Conservation (phyloP, 2,113 vertebrate species). For the Cryptomyrus ogoouensis region DNA sequence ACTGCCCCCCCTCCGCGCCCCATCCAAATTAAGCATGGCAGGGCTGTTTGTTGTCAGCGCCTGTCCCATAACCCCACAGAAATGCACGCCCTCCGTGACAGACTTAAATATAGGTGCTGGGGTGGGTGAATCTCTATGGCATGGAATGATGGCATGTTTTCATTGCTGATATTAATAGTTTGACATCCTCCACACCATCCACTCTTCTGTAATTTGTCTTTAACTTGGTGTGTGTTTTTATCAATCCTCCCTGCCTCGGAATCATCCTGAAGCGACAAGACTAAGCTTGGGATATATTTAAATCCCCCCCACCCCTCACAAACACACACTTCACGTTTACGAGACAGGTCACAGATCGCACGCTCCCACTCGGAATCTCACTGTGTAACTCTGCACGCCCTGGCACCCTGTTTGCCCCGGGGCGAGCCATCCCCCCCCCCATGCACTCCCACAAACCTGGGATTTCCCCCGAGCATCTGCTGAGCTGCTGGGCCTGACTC, state of each 20-base stretch:
- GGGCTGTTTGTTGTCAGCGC: conserved; percentile 32
- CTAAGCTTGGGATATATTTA: not conserved
- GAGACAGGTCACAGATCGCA: not conserved
- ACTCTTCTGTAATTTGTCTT: not conserved
- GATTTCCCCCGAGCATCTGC: not conserved
- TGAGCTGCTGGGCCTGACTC: not conserved
- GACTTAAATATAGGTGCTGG: conserved; percentile 39
- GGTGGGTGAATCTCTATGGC: conserved; percentile 16
- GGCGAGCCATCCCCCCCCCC: not conserved
- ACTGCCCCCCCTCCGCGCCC: conserved; percentile 21
- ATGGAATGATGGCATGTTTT: conserved; percentile 30
- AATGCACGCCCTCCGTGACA: conserved; percentile 31
- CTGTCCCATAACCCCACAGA: conserved; percentile 36
- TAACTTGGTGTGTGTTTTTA: not conserved
- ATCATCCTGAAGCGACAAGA: not conserved
- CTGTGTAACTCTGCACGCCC: not conserved
- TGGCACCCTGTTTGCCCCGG: not conserved
- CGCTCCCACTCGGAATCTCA: not conserved
- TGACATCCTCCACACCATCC: not conserved
- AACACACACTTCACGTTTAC: not conserved
- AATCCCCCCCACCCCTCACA: not conserved
- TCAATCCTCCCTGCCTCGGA: not conserved
- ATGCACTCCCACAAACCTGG: not conserved
- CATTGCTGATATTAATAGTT: conserved; percentile 39
- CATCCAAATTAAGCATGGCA: conserved; percentile 37